Percentiles rank a stretch among this genome's conserved stretches.
Evolutionary conservation across 2,113 vertebrate genomes (phyloP).

Genomic region (Tamias sibiricus): DNA sequence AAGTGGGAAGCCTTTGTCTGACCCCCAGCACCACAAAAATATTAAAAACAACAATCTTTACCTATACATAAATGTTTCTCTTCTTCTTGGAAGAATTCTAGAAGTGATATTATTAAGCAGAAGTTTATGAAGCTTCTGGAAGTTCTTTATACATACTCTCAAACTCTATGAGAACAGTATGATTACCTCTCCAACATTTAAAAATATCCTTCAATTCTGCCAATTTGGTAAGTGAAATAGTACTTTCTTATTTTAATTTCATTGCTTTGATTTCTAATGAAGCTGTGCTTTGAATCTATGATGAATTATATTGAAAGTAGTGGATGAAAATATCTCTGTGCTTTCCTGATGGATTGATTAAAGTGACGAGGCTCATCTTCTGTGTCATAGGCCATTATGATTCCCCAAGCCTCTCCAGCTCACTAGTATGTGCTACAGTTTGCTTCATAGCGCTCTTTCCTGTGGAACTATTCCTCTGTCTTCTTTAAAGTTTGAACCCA

Average conservation of each 20-base stretch:
- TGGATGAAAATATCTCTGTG: not conserved
- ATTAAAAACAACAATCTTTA: not conserved
- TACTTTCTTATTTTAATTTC: not conserved
- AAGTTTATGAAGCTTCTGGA: not conserved
- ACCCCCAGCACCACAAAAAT: not conserved
- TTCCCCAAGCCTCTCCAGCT: not conserved
- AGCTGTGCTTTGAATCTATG: not conserved
- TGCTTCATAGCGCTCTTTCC: not conserved
- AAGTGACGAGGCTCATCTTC: not conserved
- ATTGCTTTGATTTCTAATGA: not conserved
- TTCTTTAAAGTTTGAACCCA: not conserved
- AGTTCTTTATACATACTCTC: not conserved
- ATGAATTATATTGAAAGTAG: not conserved
- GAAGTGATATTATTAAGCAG: not conserved
- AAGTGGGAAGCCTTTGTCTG: not conserved
- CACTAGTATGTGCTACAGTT: not conserved
- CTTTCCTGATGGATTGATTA: conserved; percentile 2
- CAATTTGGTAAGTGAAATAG: not conserved
- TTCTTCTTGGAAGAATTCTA: not conserved
- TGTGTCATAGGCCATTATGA: not conserved
- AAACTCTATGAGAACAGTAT: not conserved
- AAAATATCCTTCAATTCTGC: not conserved
- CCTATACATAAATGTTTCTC: not conserved
- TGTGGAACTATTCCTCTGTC: not conserved
- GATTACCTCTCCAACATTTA: not conserved